Evolutionary conservation across 37 sponge, comb jelly and placozoan species (phyloP), one percentile per base, ranked within the genome.

Genomic region (Aplysina aerophoba): DNA sequence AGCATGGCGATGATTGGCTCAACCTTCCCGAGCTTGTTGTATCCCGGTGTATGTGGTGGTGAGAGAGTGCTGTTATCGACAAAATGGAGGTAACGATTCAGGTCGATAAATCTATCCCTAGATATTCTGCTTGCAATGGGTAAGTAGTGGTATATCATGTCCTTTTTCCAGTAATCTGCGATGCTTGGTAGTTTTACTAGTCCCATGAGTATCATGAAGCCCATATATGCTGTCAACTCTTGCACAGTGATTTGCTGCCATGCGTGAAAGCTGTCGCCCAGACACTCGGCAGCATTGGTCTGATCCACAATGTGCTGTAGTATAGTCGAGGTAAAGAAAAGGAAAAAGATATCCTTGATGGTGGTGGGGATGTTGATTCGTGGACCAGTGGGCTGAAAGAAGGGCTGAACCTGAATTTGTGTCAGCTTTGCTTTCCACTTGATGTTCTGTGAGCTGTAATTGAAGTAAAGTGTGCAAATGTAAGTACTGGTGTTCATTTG

Each of bases 11-110:
- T 24, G 5, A 83, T 59, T 25, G 84, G 84, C 20, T 71, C 17
- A 4, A 83, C 15, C 15, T 83, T 83, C 15, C 30, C 27, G 3
- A 85, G 84, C 21, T 63, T 83, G 84, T 83, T 71, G 41, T 75
- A 75, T 4, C 30, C 61, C 0, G 53, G 17, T 4, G 6, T 36
- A 40, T 54, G 54, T 22, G 31, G 31, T 53, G 24, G 6, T 17
- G 53, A 22, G 24, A 27, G 61, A 2, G 53, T 38, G 8, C 33
- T 25, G 13, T 57, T 81, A 34, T 81, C 61, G 0, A 11, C 55
- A 28, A 81, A 53, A 15, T 81, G 81, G 30, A 81, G 1, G 24
- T 33, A 81, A 4, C 28, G 36, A 13, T 28, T 4, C 1, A 81
- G 2, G 41, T 60, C 28, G 59, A 16, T 30, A 37, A 28, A 81